A percentile compares a stretch with the other conserved stretches of the same genome.
These are phyloP conservation scores for Channallabes apus DNA, from an alignment of 2,797 vertebrate genomes.

Conservation along the genomic window DNA sequence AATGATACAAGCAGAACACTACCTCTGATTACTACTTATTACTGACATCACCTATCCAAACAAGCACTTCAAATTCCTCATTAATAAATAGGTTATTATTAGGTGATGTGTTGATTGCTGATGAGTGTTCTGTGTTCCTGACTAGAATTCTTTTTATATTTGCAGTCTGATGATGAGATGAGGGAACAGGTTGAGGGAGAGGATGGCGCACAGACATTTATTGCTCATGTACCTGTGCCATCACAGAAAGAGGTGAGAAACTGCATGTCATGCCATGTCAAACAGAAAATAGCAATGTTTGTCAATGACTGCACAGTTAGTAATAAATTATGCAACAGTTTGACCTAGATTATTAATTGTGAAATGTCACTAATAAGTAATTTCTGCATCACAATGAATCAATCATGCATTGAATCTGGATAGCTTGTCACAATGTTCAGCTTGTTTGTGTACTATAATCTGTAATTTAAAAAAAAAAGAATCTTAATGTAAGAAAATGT, in stretches of 20 bases:
- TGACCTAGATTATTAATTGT: neutral
- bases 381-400: neutral
- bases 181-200: slow-evolving; percentile 78
- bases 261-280: neutral
- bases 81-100: neutral
- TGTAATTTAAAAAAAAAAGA: neutral
- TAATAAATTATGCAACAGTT: no score
- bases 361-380: neutral
- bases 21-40: neutral
- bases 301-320: neutral
- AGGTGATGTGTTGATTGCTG: neutral
- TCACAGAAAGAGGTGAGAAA: slow-evolving; percentile 89
- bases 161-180: slow-evolving; percentile 82
- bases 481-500: neutral
- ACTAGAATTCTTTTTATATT: neutral
- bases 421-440: neutral
- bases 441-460: neutral
- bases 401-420: neutral
- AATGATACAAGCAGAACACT: slow-evolving; percentile 14
- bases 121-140: neutral
- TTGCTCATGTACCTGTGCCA: slow-evolving; percentile 93
- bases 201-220: slow-evolving; percentile 84
- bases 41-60: neutral
- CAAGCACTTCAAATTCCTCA: neutral
- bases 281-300: neutral